A percentile compares a stretch with the other conserved stretches of the same genome.
phyloP scores from a whole-genome alignment of 2,888 invertebrate species.

The Acanthosoma haemorrhoidale region DNA sequence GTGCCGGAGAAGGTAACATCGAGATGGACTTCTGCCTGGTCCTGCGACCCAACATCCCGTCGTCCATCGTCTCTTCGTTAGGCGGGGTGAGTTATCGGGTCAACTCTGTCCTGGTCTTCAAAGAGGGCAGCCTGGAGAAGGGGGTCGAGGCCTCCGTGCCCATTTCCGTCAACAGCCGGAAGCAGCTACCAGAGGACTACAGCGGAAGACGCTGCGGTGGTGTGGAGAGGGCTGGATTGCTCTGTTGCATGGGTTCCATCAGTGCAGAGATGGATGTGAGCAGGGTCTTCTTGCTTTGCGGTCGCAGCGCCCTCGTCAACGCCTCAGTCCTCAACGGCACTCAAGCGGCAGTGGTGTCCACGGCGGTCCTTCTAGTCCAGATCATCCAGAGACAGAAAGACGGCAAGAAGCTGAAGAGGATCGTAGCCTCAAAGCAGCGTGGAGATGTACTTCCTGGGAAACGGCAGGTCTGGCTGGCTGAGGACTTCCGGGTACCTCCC shows the following conservation, averaged over 20 bases:
- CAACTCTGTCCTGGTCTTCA: too few species aligned
- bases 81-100: not conserved
- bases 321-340: not conserved
- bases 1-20: not conserved
- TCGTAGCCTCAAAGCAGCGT: not conserved
- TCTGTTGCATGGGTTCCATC: not conserved
- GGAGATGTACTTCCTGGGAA: not conserved
- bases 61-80: not conserved
- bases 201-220: not conserved
- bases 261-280: not conserved
- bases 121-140: not conserved
- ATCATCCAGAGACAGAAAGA: not conserved
- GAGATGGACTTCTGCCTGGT: not conserved
- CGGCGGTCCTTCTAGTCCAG: not conserved
- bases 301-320: not conserved
- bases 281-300: not conserved
- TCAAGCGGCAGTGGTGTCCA: not conserved
- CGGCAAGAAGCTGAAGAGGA: not conserved
- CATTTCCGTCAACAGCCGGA: not conserved
- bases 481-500: not conserved
- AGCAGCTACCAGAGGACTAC: not conserved
- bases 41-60: not conserved
- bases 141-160: not conserved
- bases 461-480: not conserved
- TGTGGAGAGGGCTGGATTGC: not conserved